Evolutionary conservation across 2,113 vertebrate species (phyloP), one percentile per base, ranked within the genome.

Genomic region (Excalfactoria chinensis): DNA sequence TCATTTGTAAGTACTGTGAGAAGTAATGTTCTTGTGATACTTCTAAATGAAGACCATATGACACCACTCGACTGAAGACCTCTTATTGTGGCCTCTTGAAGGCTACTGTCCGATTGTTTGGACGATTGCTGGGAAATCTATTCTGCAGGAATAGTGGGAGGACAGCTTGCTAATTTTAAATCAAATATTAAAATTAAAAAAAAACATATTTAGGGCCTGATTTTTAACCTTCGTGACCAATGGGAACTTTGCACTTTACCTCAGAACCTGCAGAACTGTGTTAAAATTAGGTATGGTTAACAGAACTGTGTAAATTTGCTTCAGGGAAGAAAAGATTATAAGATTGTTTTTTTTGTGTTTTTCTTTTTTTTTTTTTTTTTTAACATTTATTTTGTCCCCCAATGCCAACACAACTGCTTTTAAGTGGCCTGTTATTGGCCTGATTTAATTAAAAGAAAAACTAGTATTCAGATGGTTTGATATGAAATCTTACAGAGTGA

Each of bases 1-100:
- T 90, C 88, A 97, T 98, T 98, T 98, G 94, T 92, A 97, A 96
- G 95, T 97, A 94, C 97, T 97, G 96, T 96, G 97, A 97, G 97
- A 97, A 97, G 93, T 95, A 91, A 95, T 97, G 96, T 96, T 97
- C 96, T 96, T 97, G 85, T 96, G 97, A 95, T 98, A 96, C 96
- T 95, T 70, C 85, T 91, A 96, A 98, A 98, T 97, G 96, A 96
- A 76, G 96, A 96, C 97, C 97, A 97, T 93, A 97, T 97, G 97
- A 92, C 49, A 63, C 15, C 89, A 89, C 83, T 95, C 92, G 46
- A 92, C 86, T 94, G 92, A 88, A 84, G 84, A 88, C 44, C 89
- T 95, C 88, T 95, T 37, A 3, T 11, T 93, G 86, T 83, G 85
- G 79, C 91, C 92, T 86, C 84, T 77, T 66, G 78, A 85, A 96